A percentile compares a stretch with the other conserved stretches of the same genome.
These are phyloP conservation scores for Drosophila phalerata DNA, from an alignment of 2,888 invertebrate species.

Conservation along the genomic window DNA sequence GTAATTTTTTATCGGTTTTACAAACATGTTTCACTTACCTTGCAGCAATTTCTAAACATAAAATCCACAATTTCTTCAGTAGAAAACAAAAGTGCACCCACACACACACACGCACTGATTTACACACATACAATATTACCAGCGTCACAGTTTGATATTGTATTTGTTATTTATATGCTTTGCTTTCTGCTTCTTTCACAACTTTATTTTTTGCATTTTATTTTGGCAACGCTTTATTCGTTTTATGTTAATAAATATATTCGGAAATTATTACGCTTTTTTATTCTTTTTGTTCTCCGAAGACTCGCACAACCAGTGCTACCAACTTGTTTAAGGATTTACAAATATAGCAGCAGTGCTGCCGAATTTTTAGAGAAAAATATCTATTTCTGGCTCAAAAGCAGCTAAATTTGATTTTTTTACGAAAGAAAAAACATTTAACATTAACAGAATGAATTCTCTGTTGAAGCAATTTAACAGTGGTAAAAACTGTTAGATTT, in stretches of 20 bases:
- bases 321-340: not conserved
- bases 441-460: too few species aligned
- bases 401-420: too few species aligned
- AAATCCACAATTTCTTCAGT: constrained; percentile 32
- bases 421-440: too few species aligned
- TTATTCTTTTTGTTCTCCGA: constrained; percentile 21
- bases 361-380: too few species aligned
- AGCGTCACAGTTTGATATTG: constrained; percentile 21
- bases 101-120: constrained; percentile 10
- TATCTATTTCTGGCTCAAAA: too few species aligned
- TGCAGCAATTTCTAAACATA: constrained; percentile 30
- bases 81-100: constrained; percentile 47
- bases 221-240: constrained; percentile 7
- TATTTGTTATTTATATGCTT: not conserved
- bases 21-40: constrained; percentile 31
- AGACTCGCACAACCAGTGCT: constrained; percentile 25
- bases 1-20: not conserved
- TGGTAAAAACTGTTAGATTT: too few species aligned
- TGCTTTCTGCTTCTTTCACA: constrained; percentile 15
- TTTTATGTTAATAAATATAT: constrained; percentile 9
- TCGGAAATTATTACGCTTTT: not conserved
- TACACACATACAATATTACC: constrained; percentile 20
- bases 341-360: too few species aligned
- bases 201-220: constrained; percentile 34
- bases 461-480: too few species aligned